A percentile compares a stretch with the other conserved stretches of the same genome.
phyloP scores from a whole-genome alignment of 2,113 vertebrate species.

The Rhodinocichla rosea region DNA sequence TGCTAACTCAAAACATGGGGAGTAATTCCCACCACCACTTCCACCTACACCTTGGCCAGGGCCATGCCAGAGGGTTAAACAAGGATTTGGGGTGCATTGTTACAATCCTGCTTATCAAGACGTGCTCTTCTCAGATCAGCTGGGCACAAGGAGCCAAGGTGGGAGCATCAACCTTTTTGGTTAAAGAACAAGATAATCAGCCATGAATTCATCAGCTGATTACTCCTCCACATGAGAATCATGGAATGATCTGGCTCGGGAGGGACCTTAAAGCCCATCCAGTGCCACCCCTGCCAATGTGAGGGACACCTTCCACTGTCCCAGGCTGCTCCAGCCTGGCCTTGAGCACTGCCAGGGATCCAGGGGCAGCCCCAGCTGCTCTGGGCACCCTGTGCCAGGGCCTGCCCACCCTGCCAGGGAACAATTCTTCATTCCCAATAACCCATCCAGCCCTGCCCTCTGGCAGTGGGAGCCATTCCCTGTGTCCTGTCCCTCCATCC shows the following conservation, averaged over 20 bases:
- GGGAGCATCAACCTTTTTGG: neutral
- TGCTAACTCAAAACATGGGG: neutral
- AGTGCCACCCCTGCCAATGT: neutral
- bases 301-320: neutral
- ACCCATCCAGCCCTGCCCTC: neutral
- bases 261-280: neutral
- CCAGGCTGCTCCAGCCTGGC: neutral
- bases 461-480: neutral
- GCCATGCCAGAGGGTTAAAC: neutral
- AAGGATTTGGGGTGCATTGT: neutral
- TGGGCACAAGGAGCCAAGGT: accelerated
- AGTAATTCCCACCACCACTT: neutral
- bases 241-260: neutral
- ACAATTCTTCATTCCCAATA: neutral
- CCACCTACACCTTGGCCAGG: accelerated
- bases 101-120: neutral
- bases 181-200: neutral
- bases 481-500: neutral
- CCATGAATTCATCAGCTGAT: neutral
- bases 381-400: neutral
- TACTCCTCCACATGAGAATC: neutral
- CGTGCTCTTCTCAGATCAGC: accelerated
- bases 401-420: neutral
- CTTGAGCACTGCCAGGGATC: neutral
- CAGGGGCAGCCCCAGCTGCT: neutral